A percentile compares a stretch with the other conserved stretches of the same genome.
Evolutionary conservation across 2,113 vertebrate genomes (phyloP).

Genomic region (Excalfactoria chinensis): DNA sequence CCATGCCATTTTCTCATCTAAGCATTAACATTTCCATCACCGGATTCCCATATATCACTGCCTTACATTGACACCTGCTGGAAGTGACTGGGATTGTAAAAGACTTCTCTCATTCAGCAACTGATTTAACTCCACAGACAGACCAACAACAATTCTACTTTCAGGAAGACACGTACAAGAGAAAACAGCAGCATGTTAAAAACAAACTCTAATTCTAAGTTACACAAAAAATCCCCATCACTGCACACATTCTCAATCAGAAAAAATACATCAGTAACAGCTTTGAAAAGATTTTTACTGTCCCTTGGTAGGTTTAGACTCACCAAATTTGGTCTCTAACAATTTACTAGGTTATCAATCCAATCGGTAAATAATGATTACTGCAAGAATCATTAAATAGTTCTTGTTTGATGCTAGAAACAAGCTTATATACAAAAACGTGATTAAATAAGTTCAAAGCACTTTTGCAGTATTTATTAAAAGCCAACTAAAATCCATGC

Average conservation of each 20-base stretch:
- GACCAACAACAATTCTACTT: neutral
- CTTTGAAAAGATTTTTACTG: neutral
- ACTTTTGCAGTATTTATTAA: neutral
- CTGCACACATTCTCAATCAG: neutral
- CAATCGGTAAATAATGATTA: neutral
- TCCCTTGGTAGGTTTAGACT: neutral
- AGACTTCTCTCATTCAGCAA: neutral
- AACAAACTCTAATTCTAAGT: neutral
- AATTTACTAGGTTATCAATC: neutral
- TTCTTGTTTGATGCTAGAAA: neutral
- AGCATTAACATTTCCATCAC: neutral
- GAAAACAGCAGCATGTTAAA: neutral
- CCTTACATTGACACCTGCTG: conserved; percentile 85
- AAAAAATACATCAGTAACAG: neutral
- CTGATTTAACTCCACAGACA: conserved; percentile 24
- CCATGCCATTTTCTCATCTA: conserved; percentile 29
- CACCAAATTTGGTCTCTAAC: neutral
- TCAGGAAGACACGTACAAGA: neutral
- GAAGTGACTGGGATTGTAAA: conserved; percentile 64
- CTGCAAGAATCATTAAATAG: neutral
- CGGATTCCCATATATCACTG: conserved; percentile 71
- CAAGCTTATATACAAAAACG: conserved; percentile 24
- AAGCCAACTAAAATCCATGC: neutral
- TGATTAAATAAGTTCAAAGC: neutral
- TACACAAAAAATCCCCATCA: neutral